Conservation (phyloP, 2,113 vertebrate genomes). For the Ibidorhyncha struthersii region DNA sequence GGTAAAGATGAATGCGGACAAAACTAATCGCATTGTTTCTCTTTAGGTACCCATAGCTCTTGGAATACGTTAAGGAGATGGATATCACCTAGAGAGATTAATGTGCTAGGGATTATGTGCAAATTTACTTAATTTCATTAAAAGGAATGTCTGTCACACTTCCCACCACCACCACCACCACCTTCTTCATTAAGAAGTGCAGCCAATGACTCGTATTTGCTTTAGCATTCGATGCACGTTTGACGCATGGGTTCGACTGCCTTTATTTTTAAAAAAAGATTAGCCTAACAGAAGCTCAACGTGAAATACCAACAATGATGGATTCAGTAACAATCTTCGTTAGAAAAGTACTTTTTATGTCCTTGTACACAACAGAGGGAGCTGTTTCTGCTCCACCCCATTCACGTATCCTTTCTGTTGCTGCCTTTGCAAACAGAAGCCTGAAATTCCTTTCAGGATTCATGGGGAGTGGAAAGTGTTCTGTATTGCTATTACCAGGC, state of each 20-base stretch:
- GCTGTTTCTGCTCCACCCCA: neutral
- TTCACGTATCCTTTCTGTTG: neutral
- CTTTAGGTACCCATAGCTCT: neutral
- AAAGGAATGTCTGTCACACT: neutral
- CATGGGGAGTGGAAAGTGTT: neutral
- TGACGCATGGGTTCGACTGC: neutral
- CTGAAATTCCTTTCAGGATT: neutral
- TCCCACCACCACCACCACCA: neutral
- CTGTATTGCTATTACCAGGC: neutral
- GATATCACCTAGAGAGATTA: neutral
- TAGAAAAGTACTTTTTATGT: neutral
- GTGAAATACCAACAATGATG: neutral
- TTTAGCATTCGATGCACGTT: neutral
- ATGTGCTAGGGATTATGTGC: neutral
- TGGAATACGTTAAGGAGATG: neutral
- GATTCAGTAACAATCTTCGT: neutral
- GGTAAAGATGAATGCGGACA: neutral
- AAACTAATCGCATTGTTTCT: conserved; percentile 22
- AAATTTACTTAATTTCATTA: neutral
- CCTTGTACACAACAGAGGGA: neutral
- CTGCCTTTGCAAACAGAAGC: neutral
- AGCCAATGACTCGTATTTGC: neutral
- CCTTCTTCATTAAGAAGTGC: neutral
- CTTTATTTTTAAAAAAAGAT: neutral
- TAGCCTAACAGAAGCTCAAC: neutral